Evolutionary conservation across 2,113 vertebrate species (phyloP).

Genomic region (Polypterus bichir): DNA sequence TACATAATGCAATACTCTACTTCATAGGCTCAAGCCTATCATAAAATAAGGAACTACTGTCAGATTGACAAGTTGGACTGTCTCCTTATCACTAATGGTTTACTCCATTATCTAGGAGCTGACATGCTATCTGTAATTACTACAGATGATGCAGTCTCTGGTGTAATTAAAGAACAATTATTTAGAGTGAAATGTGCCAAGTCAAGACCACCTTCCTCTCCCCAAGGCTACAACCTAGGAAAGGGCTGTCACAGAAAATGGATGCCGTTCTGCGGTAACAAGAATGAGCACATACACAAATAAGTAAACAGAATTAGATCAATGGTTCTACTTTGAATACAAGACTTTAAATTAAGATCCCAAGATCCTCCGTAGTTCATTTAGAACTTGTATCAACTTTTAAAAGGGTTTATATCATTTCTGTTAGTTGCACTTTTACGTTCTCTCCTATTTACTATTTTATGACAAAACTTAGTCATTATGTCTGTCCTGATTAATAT

Average conservation of each 20-base stretch:
- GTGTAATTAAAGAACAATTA: constrained; percentile 76
- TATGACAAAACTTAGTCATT: no score
- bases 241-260: constrained; percentile 58
- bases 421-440: no score
- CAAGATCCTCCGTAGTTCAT: no score
- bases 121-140: constrained; percentile 67
- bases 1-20: no score
- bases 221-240: constrained; percentile 46
- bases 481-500: no score
- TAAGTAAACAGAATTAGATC: no score
- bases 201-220: constrained; percentile 49
- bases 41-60: constrained; percentile 3
- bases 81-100: constrained; percentile 38
- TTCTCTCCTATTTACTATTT: no score
- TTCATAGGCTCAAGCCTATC: constrained; percentile 2
- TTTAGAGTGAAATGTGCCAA: constrained; percentile 54
- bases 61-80: constrained; percentile 9
- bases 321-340: no score
- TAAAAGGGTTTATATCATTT: no score
- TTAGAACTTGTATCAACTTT: no score
- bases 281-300: no score
- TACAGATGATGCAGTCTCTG: constrained; percentile 62
- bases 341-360: no score
- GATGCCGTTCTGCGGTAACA: constrained; percentile 30
- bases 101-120: constrained; percentile 49